Evolutionary conservation across 2,888 invertebrate species (phyloP), one percentile per base, ranked within the genome.

Genomic region (Cactoblastis cactorum): DNA sequence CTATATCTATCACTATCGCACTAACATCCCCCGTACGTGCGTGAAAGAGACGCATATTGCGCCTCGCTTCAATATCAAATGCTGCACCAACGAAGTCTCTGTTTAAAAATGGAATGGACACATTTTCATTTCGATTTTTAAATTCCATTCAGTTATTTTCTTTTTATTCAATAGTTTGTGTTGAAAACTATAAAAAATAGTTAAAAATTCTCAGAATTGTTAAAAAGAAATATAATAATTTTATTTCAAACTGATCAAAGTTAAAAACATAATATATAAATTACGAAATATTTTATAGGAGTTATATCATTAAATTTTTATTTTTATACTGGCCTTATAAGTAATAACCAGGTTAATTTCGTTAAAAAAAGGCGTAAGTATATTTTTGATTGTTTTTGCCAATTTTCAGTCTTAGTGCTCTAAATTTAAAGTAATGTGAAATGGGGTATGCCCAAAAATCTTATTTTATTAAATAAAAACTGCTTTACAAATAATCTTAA

Each of bases 391-490:
- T 28, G 8, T 47, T 72, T 77, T 71, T 78, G 80, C 85, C 83
- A 75, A 79, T 74, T 77, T 75, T 88, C 88, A 89, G 88, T 89
- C 88, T 89, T 88, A 84, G 80, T 85, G 86, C 83, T 88, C 80
- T 80, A 83, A 80, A 76, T 68, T 65, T 69, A 66, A 62, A 67
- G 57, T 52, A 64, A 66, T 59, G 63, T 61, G 62, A 66, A 71
- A 68, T 64, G 67, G 73, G 69, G 58, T 74, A 77, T 77, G 75
- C 70, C 82, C 75, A 74, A 69, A 37, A 46, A 19, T 22, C 53
- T 56, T 32, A 34, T 18, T 11, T 45, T 2, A 15, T 15, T 12
- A 4, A 6, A 28, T 9, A 28, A 4, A 28, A 9, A 28, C 9
- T 4, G 28, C 5, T 28, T 28, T 2, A 9, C n/a, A n/a, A n/a